A percentile compares a stretch with the other conserved stretches of the same genome.
Conservation (phyloP, 1,140 invertebrate genomes). For the Drosophila sechellia region DNA sequence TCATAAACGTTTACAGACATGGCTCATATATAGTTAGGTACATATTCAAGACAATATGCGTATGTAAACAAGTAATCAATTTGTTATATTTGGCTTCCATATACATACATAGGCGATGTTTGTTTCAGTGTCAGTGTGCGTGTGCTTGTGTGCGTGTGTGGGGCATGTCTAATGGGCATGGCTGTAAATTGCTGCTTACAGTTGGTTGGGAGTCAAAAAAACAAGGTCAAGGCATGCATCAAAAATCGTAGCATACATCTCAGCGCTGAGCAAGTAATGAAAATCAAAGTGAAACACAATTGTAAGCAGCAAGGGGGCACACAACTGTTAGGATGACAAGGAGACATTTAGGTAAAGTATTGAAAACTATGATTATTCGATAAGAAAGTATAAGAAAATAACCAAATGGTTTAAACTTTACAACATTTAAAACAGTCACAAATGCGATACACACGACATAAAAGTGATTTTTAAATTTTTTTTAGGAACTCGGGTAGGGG, state of each 20-base stretch:
- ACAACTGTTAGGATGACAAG: constrained; percentile 41
- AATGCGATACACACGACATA: constrained; percentile 73
- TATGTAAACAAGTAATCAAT: constrained; percentile 42
- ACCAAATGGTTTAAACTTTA: constrained; percentile 31
- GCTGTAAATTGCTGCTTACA: constrained; percentile 59
- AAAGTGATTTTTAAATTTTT: constrained; percentile 17
- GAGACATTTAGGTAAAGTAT: constrained; percentile 25
- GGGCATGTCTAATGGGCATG: constrained; percentile 12
- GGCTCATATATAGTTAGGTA: constrained; percentile 26
- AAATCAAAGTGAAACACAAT: constrained; percentile 23
- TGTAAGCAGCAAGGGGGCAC: constrained; percentile 63
- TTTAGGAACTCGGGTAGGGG: neutral
- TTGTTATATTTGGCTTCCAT: constrained; percentile 77
- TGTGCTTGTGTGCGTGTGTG: constrained; percentile 9
- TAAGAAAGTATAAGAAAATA: constrained; percentile 24
- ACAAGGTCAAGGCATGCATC: constrained; percentile 51
- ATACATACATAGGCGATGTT: constrained; percentile 60
- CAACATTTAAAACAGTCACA: constrained; percentile 70
- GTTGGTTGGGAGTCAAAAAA: constrained; percentile 1
- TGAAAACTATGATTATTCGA: constrained; percentile 19
- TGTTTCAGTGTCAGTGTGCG: constrained; percentile 4
- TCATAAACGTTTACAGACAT: constrained; percentile 73
- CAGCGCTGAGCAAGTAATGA: constrained; percentile 42
- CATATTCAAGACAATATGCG: constrained; percentile 31
- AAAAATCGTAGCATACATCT: constrained; percentile 75